These are phyloP conservation scores for Podotricha telesiphe DNA, from an alignment of 2,888 invertebrate species.

Conservation along the genomic window DNA sequence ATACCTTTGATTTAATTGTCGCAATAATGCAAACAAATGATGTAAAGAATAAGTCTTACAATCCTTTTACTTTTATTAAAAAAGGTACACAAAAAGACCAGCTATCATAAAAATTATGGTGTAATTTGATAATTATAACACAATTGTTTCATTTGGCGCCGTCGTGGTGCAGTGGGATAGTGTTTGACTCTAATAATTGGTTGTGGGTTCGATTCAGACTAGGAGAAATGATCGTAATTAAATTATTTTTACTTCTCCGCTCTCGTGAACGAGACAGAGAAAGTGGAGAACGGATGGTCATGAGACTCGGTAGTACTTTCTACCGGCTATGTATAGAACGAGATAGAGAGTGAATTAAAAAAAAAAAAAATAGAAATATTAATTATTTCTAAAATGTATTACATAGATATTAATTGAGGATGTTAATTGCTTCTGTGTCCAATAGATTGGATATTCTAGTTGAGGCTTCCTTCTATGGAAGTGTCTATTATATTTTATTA, in stretches of 20 bases:
- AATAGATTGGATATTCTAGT: constrained; percentile 16
- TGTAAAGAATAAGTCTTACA: neutral
- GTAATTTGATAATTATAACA: neutral
- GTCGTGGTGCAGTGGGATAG: no score
- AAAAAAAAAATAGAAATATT: neutral
- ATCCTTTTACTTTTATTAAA: neutral
- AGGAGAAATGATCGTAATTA: no score
- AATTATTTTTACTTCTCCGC: no score
- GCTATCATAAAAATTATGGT: neutral
- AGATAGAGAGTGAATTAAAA: neutral
- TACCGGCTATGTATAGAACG: no score
- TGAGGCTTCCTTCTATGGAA: neutral
- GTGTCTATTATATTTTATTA: constrained; percentile 3
- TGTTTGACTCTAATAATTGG: neutral
- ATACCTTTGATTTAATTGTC: neutral
- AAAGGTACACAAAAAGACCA: neutral
- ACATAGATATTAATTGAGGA: constrained; percentile 27
- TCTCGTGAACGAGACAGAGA: no score
- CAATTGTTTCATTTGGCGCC: neutral
- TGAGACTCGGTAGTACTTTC: no score
- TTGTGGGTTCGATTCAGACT: no score
- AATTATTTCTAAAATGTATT: constrained; percentile 21
- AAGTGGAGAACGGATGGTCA: no score
- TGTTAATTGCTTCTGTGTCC: constrained; percentile 23
- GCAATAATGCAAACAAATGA: constrained; percentile 10